Conservation (phyloP, 2,888 invertebrate species). For the Brassicogethes aeneus region DNA sequence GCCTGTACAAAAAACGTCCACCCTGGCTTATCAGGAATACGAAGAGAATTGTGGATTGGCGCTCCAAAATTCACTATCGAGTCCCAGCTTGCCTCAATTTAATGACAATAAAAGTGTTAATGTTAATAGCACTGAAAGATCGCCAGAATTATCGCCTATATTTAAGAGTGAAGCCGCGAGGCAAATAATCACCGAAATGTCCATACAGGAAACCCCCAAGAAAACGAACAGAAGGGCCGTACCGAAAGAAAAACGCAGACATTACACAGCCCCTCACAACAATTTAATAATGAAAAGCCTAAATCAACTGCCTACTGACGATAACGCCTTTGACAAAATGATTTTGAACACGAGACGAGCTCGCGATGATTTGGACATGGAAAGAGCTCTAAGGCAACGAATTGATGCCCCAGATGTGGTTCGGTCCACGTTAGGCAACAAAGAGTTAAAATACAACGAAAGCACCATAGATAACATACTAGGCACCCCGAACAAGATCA, state of each 20-base stretch:
- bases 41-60: too few relatives aligned
- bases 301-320: conserved; percentile 31
- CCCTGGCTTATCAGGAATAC: too few relatives aligned
- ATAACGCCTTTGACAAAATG: conserved; percentile 29
- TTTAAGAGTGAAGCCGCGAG: conserved; percentile 82
- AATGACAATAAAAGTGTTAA: conserved; percentile 16
- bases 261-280: conserved; percentile 74
- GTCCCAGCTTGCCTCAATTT: conserved; percentile 27
- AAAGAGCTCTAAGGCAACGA: conserved; percentile 65
- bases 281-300: conserved; percentile 36
- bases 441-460: conserved; percentile 61
- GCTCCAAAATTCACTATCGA: conserved; percentile 25
- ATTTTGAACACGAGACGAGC: conserved; percentile 48
- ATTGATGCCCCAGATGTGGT: conserved; percentile 81
- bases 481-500: conserved; percentile 81
- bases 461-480: conserved; percentile 80
- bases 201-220: conserved; percentile 32
- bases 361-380: conserved; percentile 81
- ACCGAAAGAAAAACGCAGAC: conserved; percentile 74
- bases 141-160: conserved; percentile 62
- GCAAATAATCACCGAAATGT: conserved; percentile 78
- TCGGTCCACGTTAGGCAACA: conserved; percentile 63
- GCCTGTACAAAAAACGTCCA: conserved; percentile 25
- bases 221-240: conserved; percentile 52
- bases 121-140: conserved; percentile 28